phyloP scores from a whole-genome alignment of 35 echinoderm and acorn worm species.

The Ophiothrix spiculata region DNA sequence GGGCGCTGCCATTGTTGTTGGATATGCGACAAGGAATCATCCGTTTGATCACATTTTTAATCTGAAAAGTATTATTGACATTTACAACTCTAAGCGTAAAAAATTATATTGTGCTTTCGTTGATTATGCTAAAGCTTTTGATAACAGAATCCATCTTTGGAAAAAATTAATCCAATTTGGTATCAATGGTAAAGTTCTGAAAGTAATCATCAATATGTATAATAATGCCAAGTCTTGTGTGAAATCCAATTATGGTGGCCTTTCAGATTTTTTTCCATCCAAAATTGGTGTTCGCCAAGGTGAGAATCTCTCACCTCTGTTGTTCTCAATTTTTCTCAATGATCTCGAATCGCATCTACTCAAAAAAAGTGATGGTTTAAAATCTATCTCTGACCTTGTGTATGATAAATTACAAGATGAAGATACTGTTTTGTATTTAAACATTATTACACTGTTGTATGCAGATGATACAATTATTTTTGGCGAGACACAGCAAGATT shows the following conservation, averaged over 20 bases:
- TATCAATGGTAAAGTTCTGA: slow-evolving; percentile 3
- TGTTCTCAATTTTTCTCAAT: too few relatives aligned
- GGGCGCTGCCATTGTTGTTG: too few relatives aligned
- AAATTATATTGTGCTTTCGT: not conserved
- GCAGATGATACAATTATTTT: too few relatives aligned
- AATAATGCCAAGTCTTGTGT: slow-evolving; percentile 2
- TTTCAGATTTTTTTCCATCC: not conserved
- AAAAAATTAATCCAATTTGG: too few relatives aligned
- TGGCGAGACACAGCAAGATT: slow-evolving; percentile 13
- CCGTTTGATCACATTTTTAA: not conserved
- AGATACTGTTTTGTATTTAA: not conserved
- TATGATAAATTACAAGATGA: slow-evolving; percentile 2
- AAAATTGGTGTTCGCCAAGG: slow-evolving; percentile 18
- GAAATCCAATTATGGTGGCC: not conserved
- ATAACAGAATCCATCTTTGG: not conserved
- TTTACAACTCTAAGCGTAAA: not conserved
- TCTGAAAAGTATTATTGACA: slow-evolving; percentile 1
- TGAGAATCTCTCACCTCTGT: too few relatives aligned
- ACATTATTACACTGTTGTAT: not conserved
- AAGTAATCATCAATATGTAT: slow-evolving; percentile 1
- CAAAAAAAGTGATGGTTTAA: not conserved
- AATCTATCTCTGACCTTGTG: not conserved
- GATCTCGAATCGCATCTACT: not conserved
- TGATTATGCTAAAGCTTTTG: not conserved
- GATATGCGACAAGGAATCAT: too few relatives aligned